These are phyloP conservation scores for Staurois parvus DNA, from an alignment of 2,797 vertebrate species.

Conservation along the genomic window DNA sequence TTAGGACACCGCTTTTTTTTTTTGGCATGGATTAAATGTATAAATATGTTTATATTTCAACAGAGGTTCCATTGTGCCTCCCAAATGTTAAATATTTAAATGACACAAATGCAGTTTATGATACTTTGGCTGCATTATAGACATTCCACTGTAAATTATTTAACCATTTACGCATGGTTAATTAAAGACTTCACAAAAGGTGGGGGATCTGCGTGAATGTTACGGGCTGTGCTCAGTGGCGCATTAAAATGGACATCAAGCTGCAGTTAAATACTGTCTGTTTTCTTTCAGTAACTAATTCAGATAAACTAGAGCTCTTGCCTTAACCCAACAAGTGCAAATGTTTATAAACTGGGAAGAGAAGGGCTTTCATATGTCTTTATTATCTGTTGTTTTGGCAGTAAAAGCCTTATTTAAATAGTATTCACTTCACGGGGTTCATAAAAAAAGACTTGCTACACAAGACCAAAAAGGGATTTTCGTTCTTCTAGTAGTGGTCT, in stretches of 20 bases:
- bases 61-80: constrained; percentile 75
- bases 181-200: constrained; percentile 73
- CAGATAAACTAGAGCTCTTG: constrained; percentile 57
- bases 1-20: constrained; percentile 48
- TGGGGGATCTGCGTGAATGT: constrained; percentile 44
- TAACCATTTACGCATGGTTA: constrained; percentile 76
- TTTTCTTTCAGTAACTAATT: constrained; percentile 50
- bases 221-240: constrained; percentile 61
- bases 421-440: not conserved
- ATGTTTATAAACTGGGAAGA: constrained; percentile 73
- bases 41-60: constrained; percentile 66
- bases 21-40: constrained; percentile 66
- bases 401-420: not conserved
- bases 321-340: constrained; percentile 61
- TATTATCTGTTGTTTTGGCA: not conserved
- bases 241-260: constrained; percentile 63
- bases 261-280: constrained; percentile 48
- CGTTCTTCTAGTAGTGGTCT: too few species aligned
- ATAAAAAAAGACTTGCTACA: not conserved
- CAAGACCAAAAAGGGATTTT: not conserved
- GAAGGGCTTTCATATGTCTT: not conserved
- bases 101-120: constrained; percentile 78
- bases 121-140: constrained; percentile 79
- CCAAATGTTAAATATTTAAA: constrained; percentile 84
- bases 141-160: constrained; percentile 87